Evolutionary conservation across 92 coral and sea anemone genomes (phyloP), one percentile per base, ranked within the genome.

Genomic region (Isaurus tuberculatus): DNA sequence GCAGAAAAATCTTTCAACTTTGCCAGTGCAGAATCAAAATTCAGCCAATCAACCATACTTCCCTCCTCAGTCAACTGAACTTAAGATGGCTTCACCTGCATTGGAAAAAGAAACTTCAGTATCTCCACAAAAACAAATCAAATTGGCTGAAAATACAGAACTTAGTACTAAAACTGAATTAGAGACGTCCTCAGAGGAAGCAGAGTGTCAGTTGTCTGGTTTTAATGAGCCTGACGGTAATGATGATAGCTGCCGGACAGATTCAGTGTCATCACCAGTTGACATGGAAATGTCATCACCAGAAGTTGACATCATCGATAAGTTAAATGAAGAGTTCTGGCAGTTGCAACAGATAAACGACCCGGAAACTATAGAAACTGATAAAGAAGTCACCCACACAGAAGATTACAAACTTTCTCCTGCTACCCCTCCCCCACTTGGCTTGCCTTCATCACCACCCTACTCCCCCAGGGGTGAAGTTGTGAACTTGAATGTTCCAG

Each of bases 241-340:
- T 2, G 9, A 55, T 6, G 25, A 22, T 26, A 19, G 4, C 10
- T 26, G n/a, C 7, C 63, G 26, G 29, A 83, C 85, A 34, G 79
- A 66, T 66, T 86, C 82, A 25, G 71, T 74, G 33, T 60, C 49
- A 15, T 78, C 89, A 53, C 97, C 98, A 8, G 81, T 92, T 28
- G 98, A 94, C 70, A 95, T 91, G 98, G 98, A 95, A 43, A 86
- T 95, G 97, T 94, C 98, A 0, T 89, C 97, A 2, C 96, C 99
- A 1, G 98, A 94, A 64, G 96, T 72, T 0, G 99, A 96, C 72
- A 92, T 96, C 58, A 96, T 96, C 22, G 99, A 96, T 44, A 87
- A 88, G 84, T 79, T 96, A 88, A 92, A 96, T 72, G 94, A 94
- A 61, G 98, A 96, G 60, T 96, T 96, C 86, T 94, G 98, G 94